Evolutionary conservation across 1,140 invertebrate genomes (phyloP).

Genomic region (Caenorhabditis brenneri): DNA sequence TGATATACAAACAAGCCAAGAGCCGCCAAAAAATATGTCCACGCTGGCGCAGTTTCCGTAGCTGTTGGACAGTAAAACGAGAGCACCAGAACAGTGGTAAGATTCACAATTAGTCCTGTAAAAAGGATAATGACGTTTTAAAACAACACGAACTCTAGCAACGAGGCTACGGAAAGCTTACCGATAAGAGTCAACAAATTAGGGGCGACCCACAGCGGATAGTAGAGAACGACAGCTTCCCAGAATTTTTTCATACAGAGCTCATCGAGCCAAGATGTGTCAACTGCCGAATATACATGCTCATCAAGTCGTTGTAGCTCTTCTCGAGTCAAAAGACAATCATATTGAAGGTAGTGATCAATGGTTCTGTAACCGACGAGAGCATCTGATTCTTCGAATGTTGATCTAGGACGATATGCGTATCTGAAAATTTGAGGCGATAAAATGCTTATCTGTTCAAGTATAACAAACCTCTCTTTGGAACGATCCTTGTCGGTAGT

Average conservation of each 20-base stretch:
- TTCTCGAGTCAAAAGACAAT: slow-evolving; percentile 56
- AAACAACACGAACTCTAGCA: background rate
- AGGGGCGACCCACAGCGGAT: slow-evolving; percentile 92
- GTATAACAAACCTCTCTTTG: background rate
- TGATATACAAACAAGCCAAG: slow-evolving; percentile 96
- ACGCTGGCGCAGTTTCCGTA: slow-evolving; percentile 57
- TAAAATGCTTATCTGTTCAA: too few relatives aligned
- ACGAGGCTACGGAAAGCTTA: background rate
- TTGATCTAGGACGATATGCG: slow-evolving; percentile 14
- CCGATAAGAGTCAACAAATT: slow-evolving; percentile 93
- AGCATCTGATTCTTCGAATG: slow-evolving; percentile 13
- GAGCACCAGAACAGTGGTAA: slow-evolving; percentile 87
- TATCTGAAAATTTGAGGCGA: background rate
- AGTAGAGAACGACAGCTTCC: slow-evolving; percentile 88
- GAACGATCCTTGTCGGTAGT: background rate
- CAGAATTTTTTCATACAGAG: slow-evolving; percentile 78
- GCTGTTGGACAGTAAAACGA: slow-evolving; percentile 83
- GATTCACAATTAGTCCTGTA: slow-evolving; percentile 83
- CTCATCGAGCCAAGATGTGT: slow-evolving; percentile 63
- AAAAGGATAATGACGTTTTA: too few relatives aligned
- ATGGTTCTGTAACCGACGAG: slow-evolving; percentile 5
- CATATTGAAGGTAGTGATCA: slow-evolving; percentile 50
- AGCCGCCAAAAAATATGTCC: slow-evolving; percentile 83
- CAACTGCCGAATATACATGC: slow-evolving; percentile 88
- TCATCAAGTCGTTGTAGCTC: slow-evolving; percentile 85